phyloP scores from a whole-genome alignment of 2,113 vertebrate genomes.

The Protomyctophum bolini region DNA sequence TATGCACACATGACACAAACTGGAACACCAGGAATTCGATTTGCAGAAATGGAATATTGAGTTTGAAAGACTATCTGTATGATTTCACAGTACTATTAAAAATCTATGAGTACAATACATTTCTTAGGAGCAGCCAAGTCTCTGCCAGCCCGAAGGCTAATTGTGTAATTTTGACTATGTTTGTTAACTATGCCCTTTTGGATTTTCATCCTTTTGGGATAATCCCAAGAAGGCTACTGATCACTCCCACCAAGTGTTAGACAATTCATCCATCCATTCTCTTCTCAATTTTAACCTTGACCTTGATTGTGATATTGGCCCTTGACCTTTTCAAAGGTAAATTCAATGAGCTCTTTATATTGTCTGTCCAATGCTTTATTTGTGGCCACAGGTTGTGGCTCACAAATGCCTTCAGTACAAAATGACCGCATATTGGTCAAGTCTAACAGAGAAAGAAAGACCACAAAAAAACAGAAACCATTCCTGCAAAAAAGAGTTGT shows the following conservation, averaged over 20 bases:
- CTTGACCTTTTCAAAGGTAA: too few relatives aligned
- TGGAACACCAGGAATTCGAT: not conserved
- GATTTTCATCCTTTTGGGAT: too few relatives aligned
- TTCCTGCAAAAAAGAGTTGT: slow-evolving; percentile 36
- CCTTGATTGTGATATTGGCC: too few relatives aligned
- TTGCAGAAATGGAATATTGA: slow-evolving; percentile 7
- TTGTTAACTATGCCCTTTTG: too few relatives aligned
- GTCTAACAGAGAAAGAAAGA: not conserved
- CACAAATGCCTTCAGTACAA: slow-evolving; percentile 33
- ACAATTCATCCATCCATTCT: too few relatives aligned
- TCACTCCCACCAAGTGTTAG: too few relatives aligned
- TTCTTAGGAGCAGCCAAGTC: not conserved
- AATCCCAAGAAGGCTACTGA: too few relatives aligned
- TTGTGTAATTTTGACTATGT: too few relatives aligned
- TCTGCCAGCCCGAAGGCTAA: not conserved
- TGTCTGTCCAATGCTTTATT: slow-evolving; percentile 15
- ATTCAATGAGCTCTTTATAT: not conserved
- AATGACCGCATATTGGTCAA: slow-evolving; percentile 44
- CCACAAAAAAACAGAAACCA: slow-evolving; percentile 21
- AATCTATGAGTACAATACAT: not conserved
- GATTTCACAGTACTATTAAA: not conserved
- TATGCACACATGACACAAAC: slow-evolving; percentile 3
- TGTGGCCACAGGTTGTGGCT: slow-evolving; percentile 31
- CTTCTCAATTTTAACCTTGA: too few relatives aligned
- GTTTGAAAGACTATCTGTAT: slow-evolving; percentile 7